phyloP scores from a whole-genome alignment of 2,888 invertebrate species.

The Apamea epomidion region DNA sequence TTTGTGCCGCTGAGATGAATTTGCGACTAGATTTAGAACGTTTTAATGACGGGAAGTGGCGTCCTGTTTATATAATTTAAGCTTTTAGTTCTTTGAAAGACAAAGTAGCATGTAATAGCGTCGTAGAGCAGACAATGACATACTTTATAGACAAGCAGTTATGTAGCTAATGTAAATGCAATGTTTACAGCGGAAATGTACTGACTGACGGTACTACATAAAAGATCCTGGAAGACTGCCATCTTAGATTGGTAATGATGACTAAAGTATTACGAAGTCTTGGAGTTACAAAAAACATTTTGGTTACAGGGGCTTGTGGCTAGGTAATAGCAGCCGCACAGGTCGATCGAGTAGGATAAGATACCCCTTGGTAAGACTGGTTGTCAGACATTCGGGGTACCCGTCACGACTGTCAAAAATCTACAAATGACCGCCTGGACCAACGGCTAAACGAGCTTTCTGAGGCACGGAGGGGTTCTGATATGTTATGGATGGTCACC shows the following conservation, averaged over 20 bases:
- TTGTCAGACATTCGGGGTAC: too few species aligned
- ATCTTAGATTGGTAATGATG: constrained; percentile 5
- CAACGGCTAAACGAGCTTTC: too few species aligned
- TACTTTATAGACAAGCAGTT: constrained; percentile 1
- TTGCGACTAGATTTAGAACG: too few species aligned
- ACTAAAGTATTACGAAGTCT: constrained; percentile 2
- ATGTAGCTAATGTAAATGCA: constrained; percentile 3
- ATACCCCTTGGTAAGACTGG: too few species aligned
- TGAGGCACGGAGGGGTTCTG: too few species aligned
- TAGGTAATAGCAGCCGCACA: not conserved
- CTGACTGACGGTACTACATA: not conserved
- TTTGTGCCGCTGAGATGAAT: not conserved
- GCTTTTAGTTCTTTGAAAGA: not conserved
- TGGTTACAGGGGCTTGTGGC: not conserved
- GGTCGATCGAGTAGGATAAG: not conserved
- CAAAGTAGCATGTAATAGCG: constrained; percentile 10
- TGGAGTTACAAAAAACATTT: not conserved
- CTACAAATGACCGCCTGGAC: too few species aligned
- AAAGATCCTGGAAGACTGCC: constrained; percentile 20
- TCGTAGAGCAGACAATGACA: not conserved
- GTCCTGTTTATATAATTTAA: not conserved
- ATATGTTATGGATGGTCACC: not conserved
- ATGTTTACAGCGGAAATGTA: constrained; percentile 8
- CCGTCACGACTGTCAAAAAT: too few species aligned
- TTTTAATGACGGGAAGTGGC: not conserved